Evolutionary conservation across 2,113 vertebrate genomes (phyloP).

Genomic region (Protobothrops mucrosquamatus): DNA sequence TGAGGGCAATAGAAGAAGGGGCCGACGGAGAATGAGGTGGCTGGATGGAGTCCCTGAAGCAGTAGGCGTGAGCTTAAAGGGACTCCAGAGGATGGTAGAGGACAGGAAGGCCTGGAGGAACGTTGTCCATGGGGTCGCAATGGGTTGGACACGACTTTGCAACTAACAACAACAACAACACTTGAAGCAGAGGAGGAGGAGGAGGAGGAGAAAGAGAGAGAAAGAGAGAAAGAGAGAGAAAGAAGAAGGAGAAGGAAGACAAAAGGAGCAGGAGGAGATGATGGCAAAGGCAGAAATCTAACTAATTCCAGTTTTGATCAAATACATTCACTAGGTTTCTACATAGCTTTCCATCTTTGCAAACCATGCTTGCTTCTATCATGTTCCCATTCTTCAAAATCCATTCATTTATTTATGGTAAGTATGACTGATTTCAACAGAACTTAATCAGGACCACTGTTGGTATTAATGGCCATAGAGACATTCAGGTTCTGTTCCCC

Average conservation of each 20-base stretch:
- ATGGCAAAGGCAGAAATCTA: neutral
- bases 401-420: neutral
- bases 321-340: neutral
- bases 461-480: neutral
- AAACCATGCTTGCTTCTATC: neutral
- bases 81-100: too few species aligned
- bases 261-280: too few species aligned
- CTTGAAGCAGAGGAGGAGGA: neutral
- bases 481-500: neutral
- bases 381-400: neutral
- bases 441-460: neutral
- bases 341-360: neutral
- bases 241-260: too few species aligned
- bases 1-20: too few species aligned
- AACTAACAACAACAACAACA: neutral
- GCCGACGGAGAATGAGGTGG: too few species aligned
- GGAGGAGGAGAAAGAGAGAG: too few species aligned
- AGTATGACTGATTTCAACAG: neutral
- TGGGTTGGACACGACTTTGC: too few species aligned
- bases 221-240: too few species aligned
- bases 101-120: too few species aligned
- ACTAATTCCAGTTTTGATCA: neutral
- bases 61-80: too few species aligned
- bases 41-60: too few species aligned
- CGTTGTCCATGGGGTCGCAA: too few species aligned